Conservation (phyloP, 2,797 vertebrate species). For the Siniperca obscura region DNA sequence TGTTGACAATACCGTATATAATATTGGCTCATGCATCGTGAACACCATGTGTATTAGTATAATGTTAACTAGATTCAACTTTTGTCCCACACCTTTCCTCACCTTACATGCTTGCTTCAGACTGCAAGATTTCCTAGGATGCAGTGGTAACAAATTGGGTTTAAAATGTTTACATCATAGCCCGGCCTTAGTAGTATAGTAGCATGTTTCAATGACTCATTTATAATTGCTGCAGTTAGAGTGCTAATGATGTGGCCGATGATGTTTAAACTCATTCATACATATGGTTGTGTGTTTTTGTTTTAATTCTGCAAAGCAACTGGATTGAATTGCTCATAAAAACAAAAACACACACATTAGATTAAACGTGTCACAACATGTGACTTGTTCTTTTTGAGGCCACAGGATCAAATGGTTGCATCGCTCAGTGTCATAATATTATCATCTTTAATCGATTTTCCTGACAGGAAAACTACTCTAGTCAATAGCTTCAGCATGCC, state of each 20-base stretch:
- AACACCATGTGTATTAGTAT: neutral
- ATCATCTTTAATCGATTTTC: conserved; percentile 61
- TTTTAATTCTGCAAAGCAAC: conserved; percentile 7
- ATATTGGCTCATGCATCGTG: neutral
- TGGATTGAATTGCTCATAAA: neutral
- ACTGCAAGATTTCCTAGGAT: conserved; percentile 9
- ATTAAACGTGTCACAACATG: conserved; percentile 47
- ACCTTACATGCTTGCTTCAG: neutral
- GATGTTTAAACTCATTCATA: neutral
- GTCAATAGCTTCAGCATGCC: conserved; percentile 67
- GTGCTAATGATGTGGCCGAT: conserved; percentile 10
- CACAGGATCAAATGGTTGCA: conserved; percentile 23
- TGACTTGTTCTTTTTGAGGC: conserved; percentile 16
- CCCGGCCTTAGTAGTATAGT: neutral
- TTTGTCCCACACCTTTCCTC: neutral
- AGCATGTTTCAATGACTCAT: conserved; percentile 11
- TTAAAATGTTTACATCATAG: neutral
- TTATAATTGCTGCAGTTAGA: neutral
- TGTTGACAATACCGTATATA: no score
- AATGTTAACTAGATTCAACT: neutral
- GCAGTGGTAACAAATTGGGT: neutral
- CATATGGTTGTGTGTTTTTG: neutral
- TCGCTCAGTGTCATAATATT: conserved; percentile 19
- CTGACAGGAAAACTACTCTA: conserved; percentile 61
- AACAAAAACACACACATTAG: conserved; percentile 1